Conservation (phyloP, 2,888 invertebrate species). For the Smittia sp. region DNA sequence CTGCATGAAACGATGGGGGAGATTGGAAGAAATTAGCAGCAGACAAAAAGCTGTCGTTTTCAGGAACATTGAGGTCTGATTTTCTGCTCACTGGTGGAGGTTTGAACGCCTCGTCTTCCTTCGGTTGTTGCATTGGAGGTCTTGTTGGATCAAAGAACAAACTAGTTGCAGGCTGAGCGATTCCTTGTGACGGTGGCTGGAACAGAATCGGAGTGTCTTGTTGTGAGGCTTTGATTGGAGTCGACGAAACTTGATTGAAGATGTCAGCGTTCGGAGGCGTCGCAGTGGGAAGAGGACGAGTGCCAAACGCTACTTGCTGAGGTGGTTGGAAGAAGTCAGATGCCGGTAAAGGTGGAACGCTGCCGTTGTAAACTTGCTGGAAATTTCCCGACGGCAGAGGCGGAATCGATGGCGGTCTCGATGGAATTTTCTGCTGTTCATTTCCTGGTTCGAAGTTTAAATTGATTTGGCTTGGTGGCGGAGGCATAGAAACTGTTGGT, state of each 20-base stretch:
- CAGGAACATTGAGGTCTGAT: conserved; percentile 30
- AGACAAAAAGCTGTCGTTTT: neutral
- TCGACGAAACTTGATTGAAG: too few species aligned
- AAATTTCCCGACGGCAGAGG: neutral
- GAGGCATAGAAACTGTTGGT: neutral
- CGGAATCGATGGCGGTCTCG: conserved; percentile 20
- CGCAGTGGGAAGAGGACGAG: too few species aligned
- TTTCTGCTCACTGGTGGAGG: neutral
- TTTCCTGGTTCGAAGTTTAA: neutral
- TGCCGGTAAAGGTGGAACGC: neutral
- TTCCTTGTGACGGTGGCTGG: neutral
- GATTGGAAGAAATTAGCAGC: neutral
- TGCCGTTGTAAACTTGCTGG: neutral
- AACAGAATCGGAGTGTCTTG: too few species aligned
- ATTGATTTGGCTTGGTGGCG: neutral
- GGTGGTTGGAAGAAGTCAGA: neutral
- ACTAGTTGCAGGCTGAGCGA: neutral
- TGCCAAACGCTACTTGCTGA: neutral
- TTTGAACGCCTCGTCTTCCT: too few species aligned
- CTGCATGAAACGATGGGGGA: neutral
- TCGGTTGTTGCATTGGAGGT: too few species aligned
- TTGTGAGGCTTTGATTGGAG: too few species aligned
- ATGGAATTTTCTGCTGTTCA: conserved; percentile 4
- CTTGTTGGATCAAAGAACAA: neutral
- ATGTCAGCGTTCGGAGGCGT: too few species aligned